A percentile compares a stretch with the other conserved stretches of the same genome.
These are phyloP conservation scores for Channa argus DNA, from an alignment of 2,113 vertebrate genomes.

Conservation along the genomic window DNA sequence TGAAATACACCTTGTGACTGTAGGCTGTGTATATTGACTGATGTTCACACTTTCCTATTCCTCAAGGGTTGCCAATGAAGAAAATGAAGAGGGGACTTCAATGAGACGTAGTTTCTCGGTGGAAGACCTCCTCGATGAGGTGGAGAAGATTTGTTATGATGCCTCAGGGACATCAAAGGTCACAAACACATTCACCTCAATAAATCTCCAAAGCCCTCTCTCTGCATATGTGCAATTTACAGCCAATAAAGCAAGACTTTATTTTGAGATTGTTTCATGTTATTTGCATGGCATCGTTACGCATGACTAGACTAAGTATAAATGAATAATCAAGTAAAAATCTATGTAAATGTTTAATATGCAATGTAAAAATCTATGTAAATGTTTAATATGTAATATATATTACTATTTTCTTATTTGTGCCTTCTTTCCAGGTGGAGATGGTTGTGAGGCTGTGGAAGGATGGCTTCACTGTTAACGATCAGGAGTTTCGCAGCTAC, in stretches of 20 bases:
- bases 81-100: slow-evolving; percentile 74
- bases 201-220: background rate
- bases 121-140: slow-evolving; percentile 85
- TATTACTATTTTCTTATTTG: background rate
- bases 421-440: slow-evolving; percentile 84
- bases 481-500: slow-evolving; percentile 91
- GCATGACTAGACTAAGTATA: too few species aligned
- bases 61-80: slow-evolving; percentile 60
- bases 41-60: background rate
- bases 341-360: too few species aligned
- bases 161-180: slow-evolving; percentile 81
- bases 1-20: background rate
- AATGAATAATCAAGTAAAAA: too few species aligned
- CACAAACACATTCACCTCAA: background rate
- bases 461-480: slow-evolving; percentile 94
- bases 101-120: slow-evolving; percentile 85
- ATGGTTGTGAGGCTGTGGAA: slow-evolving; percentile 95
- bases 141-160: slow-evolving; percentile 85
- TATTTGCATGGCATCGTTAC: background rate
- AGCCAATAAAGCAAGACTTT: background rate
- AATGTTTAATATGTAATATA: too few species aligned
- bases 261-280: background rate
- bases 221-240: background rate
- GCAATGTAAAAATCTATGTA: too few species aligned
- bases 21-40: slow-evolving; percentile 2